A percentile compares a stretch with the other conserved stretches of the same genome.
Conservation (phyloP, 2,113 vertebrate genomes). For the Struthio camelus region DNA sequence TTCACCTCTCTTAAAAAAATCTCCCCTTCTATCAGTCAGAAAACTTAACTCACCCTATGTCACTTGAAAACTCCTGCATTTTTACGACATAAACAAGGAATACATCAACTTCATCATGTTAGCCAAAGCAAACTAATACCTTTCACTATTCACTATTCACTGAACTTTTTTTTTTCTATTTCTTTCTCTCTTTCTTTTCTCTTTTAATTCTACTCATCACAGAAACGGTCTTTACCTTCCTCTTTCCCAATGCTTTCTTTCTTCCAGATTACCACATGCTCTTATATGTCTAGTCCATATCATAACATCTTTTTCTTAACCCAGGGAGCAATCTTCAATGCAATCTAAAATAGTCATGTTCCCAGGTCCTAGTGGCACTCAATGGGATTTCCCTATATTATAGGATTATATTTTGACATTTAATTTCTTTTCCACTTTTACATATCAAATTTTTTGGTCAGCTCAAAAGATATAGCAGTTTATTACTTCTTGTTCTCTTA, state of each 20-base stretch:
- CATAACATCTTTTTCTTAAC: not conserved
- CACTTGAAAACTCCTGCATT: not conserved
- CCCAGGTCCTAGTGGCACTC: not conserved
- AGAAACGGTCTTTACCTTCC: not conserved
- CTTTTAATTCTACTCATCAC: not conserved
- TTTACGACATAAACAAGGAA: not conserved
- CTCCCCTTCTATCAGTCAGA: not conserved
- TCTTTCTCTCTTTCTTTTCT: not conserved
- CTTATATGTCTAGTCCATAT: not conserved
- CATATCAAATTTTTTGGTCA: not conserved
- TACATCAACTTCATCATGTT: not conserved
- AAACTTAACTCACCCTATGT: not conserved
- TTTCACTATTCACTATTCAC: not conserved
- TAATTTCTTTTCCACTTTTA: not conserved
- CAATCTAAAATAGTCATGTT: not conserved
- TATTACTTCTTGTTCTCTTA: not conserved
- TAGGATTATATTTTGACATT: not conserved
- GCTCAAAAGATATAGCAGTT: not conserved
- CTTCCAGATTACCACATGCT: not conserved
- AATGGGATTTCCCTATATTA: not conserved
- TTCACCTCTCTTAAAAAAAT: not conserved
- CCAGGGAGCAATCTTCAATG: not conserved
- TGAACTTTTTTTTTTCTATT: not conserved
- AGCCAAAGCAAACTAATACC: not conserved
- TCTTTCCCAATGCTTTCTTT: not conserved